Evolutionary conservation across 1,140 invertebrate species (phyloP).

Genomic region (Pissodes strobi): DNA sequence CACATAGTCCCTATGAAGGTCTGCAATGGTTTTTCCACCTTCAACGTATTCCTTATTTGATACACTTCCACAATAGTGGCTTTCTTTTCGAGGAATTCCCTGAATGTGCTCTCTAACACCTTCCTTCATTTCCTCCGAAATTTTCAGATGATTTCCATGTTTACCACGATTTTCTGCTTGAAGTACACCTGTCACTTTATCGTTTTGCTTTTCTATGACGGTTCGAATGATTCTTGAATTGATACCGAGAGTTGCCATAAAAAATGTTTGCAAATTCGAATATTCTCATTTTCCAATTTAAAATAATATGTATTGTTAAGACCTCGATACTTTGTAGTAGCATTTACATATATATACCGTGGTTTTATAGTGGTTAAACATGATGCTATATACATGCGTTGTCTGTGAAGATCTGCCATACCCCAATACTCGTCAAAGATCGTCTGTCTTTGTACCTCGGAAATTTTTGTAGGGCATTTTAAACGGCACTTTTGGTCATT

Average conservation of each 20-base stretch:
- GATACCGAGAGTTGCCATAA: not conserved
- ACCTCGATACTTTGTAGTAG: not conserved
- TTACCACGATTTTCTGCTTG: not conserved
- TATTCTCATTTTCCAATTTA: not conserved
- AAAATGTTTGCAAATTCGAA: not conserved
- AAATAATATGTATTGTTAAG: slow-evolving; percentile 1
- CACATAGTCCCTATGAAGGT: too few species aligned
- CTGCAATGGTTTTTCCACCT: too few species aligned
- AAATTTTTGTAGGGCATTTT: too few species aligned
- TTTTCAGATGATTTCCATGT: not conserved
- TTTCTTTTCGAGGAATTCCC: not conserved
- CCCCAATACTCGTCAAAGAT: too few species aligned
- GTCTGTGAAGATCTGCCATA: too few species aligned
- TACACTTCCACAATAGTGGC: too few species aligned
- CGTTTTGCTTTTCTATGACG: not conserved
- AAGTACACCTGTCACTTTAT: too few species aligned
- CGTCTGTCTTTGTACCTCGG: too few species aligned
- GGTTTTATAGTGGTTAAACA: too few species aligned
- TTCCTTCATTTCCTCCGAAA: not conserved
- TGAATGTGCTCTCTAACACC: not conserved
- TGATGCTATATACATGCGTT: too few species aligned
- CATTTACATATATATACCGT: not conserved
- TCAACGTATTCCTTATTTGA: too few species aligned
- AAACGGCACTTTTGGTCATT: too few species aligned
- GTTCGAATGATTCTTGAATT: slow-evolving; percentile 5